These are phyloP conservation scores for Leguminivora glycinivorella DNA, from an alignment of 1,140 invertebrate genomes.

Conservation along the genomic window DNA sequence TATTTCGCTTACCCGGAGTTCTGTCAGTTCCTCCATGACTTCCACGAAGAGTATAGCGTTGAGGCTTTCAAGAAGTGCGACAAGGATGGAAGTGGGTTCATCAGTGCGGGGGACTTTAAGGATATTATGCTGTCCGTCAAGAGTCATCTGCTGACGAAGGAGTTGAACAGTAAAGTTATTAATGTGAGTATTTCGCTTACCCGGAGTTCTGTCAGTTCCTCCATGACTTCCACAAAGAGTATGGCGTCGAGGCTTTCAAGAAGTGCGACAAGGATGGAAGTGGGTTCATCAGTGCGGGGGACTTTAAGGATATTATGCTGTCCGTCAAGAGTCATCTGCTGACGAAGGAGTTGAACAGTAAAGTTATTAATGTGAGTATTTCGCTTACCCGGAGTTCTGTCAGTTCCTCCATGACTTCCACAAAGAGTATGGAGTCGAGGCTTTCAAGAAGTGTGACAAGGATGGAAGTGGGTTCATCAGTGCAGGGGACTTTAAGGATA, in stretches of 20 bases:
- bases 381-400: no score
- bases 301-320: conserved; percentile 98
- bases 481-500: conserved; percentile 95
- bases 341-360: conserved; percentile 94
- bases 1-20: conserved; percentile 97
- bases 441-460: conserved; percentile 95
- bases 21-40: conserved; percentile 80
- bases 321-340: conserved; percentile 97
- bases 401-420: no score
- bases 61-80: conserved; percentile 98
- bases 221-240: conserved; percentile 19
- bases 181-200: no score
- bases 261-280: conserved; percentile 92
- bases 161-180: conserved; percentile 95
- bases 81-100: conserved; percentile 93
- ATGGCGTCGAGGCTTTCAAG: conserved; percentile 98
- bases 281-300: conserved; percentile 94
- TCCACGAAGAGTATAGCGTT: conserved; percentile 85
- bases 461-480: conserved; percentile 94
- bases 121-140: conserved; percentile 98
- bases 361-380: conserved; percentile 92
- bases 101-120: conserved; percentile 95
- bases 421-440: conserved; percentile 98
- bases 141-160: conserved; percentile 95
- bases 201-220: no score